These are phyloP conservation scores for Sicus ferrugineus DNA, from an alignment of 2,888 invertebrate species.

Conservation along the genomic window DNA sequence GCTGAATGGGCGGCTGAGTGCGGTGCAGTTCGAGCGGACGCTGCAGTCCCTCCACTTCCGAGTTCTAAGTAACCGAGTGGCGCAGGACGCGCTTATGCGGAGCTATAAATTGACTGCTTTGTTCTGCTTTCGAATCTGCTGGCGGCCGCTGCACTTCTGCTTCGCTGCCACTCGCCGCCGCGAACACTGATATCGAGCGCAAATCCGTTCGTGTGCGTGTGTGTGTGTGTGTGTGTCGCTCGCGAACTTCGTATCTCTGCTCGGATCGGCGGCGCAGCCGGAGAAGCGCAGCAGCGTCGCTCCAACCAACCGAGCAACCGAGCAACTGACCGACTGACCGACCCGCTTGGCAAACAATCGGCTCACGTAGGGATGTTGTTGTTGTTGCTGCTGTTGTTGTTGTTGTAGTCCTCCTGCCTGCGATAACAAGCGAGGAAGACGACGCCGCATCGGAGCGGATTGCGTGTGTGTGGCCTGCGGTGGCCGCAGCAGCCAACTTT, in stretches of 20 bases:
- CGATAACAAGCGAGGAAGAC: not conserved
- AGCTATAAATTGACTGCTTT: constrained; percentile 10
- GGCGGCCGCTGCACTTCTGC: not conserved
- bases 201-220: constrained; percentile 34
- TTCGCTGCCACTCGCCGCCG: not conserved
- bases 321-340: not conserved
- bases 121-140: not conserved
- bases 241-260: not conserved
- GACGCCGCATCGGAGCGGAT: not conserved
- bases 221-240: constrained; percentile 23
- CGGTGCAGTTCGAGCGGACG: not conserved
- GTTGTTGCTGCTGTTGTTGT: not conserved
- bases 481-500: not conserved
- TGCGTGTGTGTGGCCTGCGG: not conserved
- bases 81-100: constrained; percentile 7
- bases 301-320: not conserved
- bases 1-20: too few species aligned
- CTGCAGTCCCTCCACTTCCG: not conserved
- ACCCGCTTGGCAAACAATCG: not conserved
- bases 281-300: not conserved
- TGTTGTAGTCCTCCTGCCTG: not conserved
- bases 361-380: not conserved
- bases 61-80: constrained; percentile 7
- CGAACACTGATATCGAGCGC: not conserved
- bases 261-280: not conserved